These are phyloP conservation scores for Eilema depressum DNA, from an alignment of 2,888 invertebrate species.

Conservation along the genomic window DNA sequence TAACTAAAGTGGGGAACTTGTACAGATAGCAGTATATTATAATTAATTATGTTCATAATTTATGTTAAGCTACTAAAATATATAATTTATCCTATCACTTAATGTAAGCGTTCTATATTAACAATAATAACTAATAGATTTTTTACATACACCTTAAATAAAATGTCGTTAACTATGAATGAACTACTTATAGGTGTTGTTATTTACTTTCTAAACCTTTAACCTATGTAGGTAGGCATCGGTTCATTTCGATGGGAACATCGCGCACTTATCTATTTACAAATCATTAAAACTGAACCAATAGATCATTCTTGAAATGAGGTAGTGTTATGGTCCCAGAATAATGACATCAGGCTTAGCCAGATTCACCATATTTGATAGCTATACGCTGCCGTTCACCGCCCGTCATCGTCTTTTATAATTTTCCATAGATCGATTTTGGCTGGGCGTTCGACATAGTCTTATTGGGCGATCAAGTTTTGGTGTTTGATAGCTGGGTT, in stretches of 20 bases:
- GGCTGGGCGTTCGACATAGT: constrained; percentile 46
- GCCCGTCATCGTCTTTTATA: background rate
- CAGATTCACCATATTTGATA: background rate
- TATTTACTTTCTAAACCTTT: background rate
- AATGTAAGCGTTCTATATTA: constrained; percentile 2
- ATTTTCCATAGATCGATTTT: constrained; percentile 27
- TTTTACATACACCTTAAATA: background rate
- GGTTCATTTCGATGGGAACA: background rate
- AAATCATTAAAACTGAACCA: background rate
- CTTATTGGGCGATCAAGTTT: constrained; percentile 43
- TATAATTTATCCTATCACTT: background rate
- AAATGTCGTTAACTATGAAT: background rate
- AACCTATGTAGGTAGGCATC: background rate
- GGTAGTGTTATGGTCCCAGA: background rate
- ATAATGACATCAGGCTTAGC: background rate
- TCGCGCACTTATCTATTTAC: background rate
- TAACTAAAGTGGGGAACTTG: background rate
- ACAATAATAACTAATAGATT: background rate
- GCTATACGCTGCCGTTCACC: background rate
- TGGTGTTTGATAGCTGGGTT: constrained; percentile 1
- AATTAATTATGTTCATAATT: background rate
- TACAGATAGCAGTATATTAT: no score
- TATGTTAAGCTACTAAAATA: background rate
- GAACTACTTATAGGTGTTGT: background rate
- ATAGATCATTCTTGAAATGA: background rate